Conservation (phyloP, 2,888 invertebrate species). For the Synergus itoensis region DNA sequence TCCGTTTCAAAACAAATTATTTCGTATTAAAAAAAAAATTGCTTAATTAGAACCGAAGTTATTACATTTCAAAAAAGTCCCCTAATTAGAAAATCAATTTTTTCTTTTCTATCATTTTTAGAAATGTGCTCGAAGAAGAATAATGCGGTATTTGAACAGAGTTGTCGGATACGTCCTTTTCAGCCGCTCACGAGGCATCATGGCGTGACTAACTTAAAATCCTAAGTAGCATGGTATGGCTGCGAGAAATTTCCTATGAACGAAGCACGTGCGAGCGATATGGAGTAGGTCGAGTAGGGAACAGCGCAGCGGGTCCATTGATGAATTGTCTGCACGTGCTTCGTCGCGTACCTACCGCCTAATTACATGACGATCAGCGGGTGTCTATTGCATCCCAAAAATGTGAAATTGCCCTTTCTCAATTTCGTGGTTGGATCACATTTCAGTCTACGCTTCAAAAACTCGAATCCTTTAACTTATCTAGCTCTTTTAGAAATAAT, state of each 20-base stretch:
- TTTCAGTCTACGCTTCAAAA: not conserved
- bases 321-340: conserved; percentile 77
- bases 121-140: not conserved
- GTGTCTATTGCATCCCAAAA: conserved; percentile 69
- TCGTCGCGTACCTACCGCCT: conserved; percentile 71
- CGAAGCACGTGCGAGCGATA: conserved; percentile 59
- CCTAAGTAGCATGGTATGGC: conserved; percentile 43
- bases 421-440: conserved; percentile 67
- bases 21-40: too few relatives aligned
- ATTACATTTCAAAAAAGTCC: too few relatives aligned
- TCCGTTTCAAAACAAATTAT: too few relatives aligned
- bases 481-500: conserved; percentile 49
- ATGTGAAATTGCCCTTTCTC: conserved; percentile 72
- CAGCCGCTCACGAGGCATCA: conserved; percentile 52
- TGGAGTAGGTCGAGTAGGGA: conserved; percentile 51
- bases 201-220: conserved; percentile 55
- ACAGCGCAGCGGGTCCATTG: conserved; percentile 65
- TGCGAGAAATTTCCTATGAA: conserved; percentile 50
- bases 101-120: too few relatives aligned
- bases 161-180: conserved; percentile 50
- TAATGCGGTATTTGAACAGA: not conserved
- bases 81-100: too few relatives aligned
- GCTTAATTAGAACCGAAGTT: too few relatives aligned
- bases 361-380: conserved; percentile 76
- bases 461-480: not conserved